Evolutionary conservation across 2,113 vertebrate species (phyloP), one percentile per base, ranked within the genome.

Genomic region (Gobius niger): DNA sequence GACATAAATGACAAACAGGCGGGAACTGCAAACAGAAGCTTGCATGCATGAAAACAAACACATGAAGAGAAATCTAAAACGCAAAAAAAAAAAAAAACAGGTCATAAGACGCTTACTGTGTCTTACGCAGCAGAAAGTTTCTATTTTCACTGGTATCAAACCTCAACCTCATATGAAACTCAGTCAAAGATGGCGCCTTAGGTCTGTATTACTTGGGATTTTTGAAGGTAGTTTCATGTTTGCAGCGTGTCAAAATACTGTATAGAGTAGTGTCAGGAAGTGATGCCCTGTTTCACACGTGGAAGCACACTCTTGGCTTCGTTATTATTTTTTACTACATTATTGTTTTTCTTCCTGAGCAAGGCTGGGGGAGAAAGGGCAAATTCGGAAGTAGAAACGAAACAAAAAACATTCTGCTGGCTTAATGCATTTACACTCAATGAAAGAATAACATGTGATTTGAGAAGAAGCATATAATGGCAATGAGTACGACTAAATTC

Each of bases 381-480:
- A 90, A 88, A 83, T 90, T 89, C 89, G 89, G 88, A 69, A 90
- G 85, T 84, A 56, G 24, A 24, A 34, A 34, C 24, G 82, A 80
- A 40, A 63, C 72, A 65, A 81, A 72, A 47, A 82, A 74, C 72
- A 75, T 85, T 87, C 81, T 84, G 86, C 87, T 92, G 83, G 87
- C 83, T 92, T 88, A 66, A 76, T 83, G 85, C 83, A 90, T 88
- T 93, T 92, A 90, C 89, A 92, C 91, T 91, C 78, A 75, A 87
- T 6, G 54, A 57, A 57, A 57, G 12, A 34, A 57, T 62, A 65
- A 68, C 10, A 73, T 65, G 24, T 34, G 61, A 46, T 24, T 73
- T 75, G 57, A 47, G 47, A 70, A 83, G 77, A 75, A 34, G 24
- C 24, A 34, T 68, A 67, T 70, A 75, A 84, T 76, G 81, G 77